These are phyloP conservation scores for Chrysomela aeneicollis DNA, from an alignment of 2,888 invertebrate genomes.

Conservation along the genomic window DNA sequence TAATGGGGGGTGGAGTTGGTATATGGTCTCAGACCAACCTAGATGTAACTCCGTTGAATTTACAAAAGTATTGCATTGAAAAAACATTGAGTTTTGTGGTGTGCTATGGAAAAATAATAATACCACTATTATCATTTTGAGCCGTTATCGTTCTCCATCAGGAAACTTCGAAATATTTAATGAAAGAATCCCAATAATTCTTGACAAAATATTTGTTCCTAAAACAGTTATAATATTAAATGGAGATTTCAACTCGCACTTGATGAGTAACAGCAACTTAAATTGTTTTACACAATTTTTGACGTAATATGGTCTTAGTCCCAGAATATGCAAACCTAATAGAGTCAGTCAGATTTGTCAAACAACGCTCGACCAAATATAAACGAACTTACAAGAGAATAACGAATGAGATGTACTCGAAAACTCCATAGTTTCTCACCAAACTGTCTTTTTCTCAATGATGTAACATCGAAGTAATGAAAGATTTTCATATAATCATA, in stretches of 20 bases:
- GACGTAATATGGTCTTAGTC: constrained; percentile 5
- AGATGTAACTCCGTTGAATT: constrained; percentile 12
- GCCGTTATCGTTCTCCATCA: constrained; percentile 11
- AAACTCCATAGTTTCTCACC: background rate
- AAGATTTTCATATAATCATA: constrained; percentile 9
- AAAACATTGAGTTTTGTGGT: constrained; percentile 15
- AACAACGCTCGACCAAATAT: background rate
- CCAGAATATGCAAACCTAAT: background rate
- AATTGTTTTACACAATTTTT: constrained; percentile 7
- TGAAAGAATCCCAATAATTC: constrained; percentile 1
- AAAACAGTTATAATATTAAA: background rate
- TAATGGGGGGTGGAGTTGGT: constrained; percentile 4
- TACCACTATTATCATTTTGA: background rate
- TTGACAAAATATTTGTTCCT: background rate
- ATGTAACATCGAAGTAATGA: background rate
- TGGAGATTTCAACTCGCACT: constrained; percentile 11
- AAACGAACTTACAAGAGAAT: background rate
- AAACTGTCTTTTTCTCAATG: background rate
- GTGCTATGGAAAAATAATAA: background rate
- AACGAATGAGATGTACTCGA: background rate
- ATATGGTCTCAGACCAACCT: background rate
- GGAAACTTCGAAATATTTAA: constrained; percentile 6
- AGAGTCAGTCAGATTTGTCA: background rate
- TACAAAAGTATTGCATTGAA: constrained; percentile 11
- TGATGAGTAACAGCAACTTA: background rate